A percentile compares a stretch with the other conserved stretches of the same genome.
Conservation (phyloP, 2,888 invertebrate species). For the Teleogryllus oceanicus region DNA sequence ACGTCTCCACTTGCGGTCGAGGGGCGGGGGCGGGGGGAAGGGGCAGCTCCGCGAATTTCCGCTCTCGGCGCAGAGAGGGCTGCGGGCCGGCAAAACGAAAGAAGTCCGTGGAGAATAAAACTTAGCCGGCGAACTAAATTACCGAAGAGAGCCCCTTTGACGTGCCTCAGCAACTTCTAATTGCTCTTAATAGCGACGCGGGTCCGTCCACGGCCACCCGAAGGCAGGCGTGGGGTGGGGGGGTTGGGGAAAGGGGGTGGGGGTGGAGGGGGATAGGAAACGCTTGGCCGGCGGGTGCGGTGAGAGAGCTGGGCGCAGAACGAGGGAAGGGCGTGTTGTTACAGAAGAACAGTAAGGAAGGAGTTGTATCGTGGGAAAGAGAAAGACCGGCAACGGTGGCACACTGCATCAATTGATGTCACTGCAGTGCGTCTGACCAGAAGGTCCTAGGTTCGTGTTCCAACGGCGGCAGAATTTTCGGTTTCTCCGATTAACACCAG, state of each 20-base stretch:
- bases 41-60: too few species aligned
- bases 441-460: too few species aligned
- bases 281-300: background rate
- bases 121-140: background rate
- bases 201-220: background rate
- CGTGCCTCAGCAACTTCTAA: constrained; percentile 9
- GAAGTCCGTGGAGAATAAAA: background rate
- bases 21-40: too few species aligned
- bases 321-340: background rate
- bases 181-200: constrained; percentile 18
- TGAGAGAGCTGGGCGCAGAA: background rate
- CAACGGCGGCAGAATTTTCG: too few species aligned
- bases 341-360: background rate
- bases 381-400: too few species aligned
- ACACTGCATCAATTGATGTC: too few species aligned
- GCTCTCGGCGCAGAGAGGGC: background rate
- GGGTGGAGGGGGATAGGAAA: background rate
- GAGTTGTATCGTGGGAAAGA: too few species aligned
- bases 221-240: background rate
- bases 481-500: too few species aligned
- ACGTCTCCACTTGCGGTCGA: too few species aligned
- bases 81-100: background rate
- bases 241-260: background rate
- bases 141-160: background rate
- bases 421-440: too few species aligned